phyloP scores from a whole-genome alignment of 2,113 vertebrate genomes.

The Illadopsis cleaveri region DNA sequence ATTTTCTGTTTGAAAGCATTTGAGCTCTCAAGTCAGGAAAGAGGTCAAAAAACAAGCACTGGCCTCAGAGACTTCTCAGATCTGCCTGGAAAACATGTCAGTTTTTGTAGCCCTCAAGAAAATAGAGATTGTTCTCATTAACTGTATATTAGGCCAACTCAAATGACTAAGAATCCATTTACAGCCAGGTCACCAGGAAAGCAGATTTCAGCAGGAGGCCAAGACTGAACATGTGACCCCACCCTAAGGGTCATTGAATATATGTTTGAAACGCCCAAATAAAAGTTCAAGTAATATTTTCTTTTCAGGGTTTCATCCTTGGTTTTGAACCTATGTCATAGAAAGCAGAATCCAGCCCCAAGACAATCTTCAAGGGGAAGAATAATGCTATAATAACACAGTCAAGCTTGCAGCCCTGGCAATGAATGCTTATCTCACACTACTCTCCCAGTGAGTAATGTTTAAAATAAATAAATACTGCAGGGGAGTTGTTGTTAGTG shows the following conservation, averaged over 20 bases:
- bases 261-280: neutral
- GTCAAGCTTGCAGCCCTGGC: neutral
- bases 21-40: neutral
- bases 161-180: neutral
- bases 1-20: neutral
- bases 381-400: neutral
- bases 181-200: neutral
- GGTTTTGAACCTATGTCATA: neutral
- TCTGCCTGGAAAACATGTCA: neutral
- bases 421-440: neutral
- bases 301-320: neutral
- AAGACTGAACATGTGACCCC: neutral
- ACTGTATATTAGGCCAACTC: neutral
- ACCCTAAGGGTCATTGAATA: neutral
- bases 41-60: neutral
- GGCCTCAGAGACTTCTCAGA: neutral
- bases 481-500: neutral
- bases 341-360: neutral
- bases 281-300: neutral
- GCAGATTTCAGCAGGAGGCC: neutral
- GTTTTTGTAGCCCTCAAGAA: neutral
- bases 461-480: conserved; percentile 51
- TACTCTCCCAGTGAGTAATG: neutral
- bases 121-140: neutral
- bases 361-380: neutral